phyloP scores from a whole-genome alignment of 2,888 invertebrate species.

The Cerceris ruficornis region DNA sequence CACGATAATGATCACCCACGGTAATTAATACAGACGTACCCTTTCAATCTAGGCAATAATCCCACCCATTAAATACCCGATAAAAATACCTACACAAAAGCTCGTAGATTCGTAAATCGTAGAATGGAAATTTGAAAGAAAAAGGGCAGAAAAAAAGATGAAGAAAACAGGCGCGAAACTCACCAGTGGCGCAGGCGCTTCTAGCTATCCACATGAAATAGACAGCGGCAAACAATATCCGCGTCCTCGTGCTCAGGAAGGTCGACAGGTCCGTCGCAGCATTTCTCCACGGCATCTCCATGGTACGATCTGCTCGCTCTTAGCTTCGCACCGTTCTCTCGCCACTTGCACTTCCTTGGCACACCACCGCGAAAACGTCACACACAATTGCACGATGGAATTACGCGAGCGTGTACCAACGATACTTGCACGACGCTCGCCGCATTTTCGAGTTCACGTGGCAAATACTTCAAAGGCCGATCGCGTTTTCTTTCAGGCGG shows the following conservation, averaged over 20 bases:
- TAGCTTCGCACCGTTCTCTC: constrained; percentile 26
- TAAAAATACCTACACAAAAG: no score
- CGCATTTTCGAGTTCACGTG: constrained; percentile 56
- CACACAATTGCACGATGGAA: constrained; percentile 14
- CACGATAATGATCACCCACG: no score
- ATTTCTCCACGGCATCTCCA: constrained; percentile 59
- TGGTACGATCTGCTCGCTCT: constrained; percentile 49
- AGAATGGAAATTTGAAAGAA: neutral
- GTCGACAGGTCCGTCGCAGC: constrained; percentile 53
- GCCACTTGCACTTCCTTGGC: constrained; percentile 36
- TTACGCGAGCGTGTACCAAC: constrained; percentile 34
- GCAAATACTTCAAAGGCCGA: constrained; percentile 12
- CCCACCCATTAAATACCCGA: no score
- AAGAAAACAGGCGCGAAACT: constrained; percentile 58
- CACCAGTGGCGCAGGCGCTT: constrained; percentile 70
- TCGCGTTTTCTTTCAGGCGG: constrained; percentile 33
- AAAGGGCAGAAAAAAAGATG: constrained; percentile 9
- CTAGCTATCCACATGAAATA: constrained; percentile 63
- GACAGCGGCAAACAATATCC: constrained; percentile 64
- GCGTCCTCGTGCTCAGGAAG: constrained; percentile 51
- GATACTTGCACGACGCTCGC: constrained; percentile 34
- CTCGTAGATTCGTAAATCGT: neutral
- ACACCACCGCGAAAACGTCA: constrained; percentile 34
- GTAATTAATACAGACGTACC: no score
- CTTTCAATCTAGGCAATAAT: no score